Percentiles rank a stretch among this genome's conserved stretches.
Conservation (phyloP, 2,113 vertebrate species). For the Coryphaenoides rupestris region DNA sequence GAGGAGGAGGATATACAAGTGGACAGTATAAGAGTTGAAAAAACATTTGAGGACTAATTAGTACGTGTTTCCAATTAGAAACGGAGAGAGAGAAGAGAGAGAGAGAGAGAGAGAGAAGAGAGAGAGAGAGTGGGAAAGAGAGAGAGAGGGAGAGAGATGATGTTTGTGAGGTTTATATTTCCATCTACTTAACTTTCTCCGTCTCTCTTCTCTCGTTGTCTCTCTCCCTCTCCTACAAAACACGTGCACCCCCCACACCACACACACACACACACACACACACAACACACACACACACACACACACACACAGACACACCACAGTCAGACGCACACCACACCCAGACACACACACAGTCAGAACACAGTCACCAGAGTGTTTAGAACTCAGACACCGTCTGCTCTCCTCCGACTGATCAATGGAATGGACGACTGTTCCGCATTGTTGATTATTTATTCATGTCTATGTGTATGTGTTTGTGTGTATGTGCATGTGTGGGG, state of each 20-base stretch:
- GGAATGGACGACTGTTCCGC: neutral
- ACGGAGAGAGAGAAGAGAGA: slow-evolving; percentile 46
- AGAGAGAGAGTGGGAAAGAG: slow-evolving; percentile 47
- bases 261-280: slow-evolving; percentile 26
- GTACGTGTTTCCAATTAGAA: slow-evolving; percentile 69
- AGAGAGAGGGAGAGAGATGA: slow-evolving; percentile 34
- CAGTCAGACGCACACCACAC: slow-evolving; percentile 18
- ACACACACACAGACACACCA: slow-evolving; percentile 38
- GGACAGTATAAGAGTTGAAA: no score
- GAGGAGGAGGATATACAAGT: no score
- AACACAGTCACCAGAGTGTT: no score
- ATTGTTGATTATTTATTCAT: neutral
- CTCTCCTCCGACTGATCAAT: slow-evolving; percentile 40
- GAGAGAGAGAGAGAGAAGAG: slow-evolving; percentile 35
- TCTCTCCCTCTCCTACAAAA: no score
- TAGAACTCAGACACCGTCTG: slow-evolving; percentile 65
- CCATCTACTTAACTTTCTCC: slow-evolving; percentile 35
- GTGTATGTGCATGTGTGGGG: neutral
- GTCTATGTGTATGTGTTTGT: slow-evolving; percentile 51
- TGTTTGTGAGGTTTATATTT: slow-evolving; percentile 54
- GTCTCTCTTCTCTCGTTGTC: no score
- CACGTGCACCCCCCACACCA: slow-evolving; percentile 25
- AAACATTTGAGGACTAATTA: slow-evolving; percentile 63
- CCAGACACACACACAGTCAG: slow-evolving; percentile 37
- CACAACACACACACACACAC: slow-evolving; percentile 24